Evolutionary conservation across 2,888 invertebrate species (phyloP).

Genomic region (Dolichopus griseipennis): DNA sequence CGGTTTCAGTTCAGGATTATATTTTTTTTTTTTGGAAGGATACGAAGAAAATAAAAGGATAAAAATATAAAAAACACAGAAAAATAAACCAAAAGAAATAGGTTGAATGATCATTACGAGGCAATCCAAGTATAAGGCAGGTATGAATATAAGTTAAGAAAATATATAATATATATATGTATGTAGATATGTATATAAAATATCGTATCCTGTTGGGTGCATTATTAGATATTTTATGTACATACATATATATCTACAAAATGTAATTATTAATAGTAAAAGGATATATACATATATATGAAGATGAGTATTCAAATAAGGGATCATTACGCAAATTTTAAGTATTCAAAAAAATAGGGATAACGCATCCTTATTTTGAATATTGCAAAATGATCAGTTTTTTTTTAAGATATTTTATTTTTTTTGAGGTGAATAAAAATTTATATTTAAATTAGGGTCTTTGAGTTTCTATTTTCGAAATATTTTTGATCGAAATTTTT

Average conservation of each 20-base stretch:
- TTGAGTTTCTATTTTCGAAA: neutral
- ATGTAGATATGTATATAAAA: neutral
- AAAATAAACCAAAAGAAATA: neutral
- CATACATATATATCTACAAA: neutral
- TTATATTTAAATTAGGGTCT: neutral
- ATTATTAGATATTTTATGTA: neutral
- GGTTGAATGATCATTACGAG: neutral
- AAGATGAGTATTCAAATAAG: constrained; percentile 23
- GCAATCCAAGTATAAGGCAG: neutral
- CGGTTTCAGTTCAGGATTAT: neutral
- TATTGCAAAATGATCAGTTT: constrained; percentile 11
- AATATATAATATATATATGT: no score
- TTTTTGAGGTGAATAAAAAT: neutral
- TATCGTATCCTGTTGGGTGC: constrained; percentile 3
- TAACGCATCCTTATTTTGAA: constrained; percentile 11
- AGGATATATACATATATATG: constrained; percentile 1
- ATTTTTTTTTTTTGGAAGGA: no score
- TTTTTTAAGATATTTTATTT: neutral
- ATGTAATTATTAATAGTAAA: neutral
- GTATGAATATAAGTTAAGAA: no score
- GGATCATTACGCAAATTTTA: constrained; percentile 23
- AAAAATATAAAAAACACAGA: no score
- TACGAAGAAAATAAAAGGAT: no score
- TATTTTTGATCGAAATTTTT: no score
- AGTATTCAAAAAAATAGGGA: constrained; percentile 15